phyloP scores from a whole-genome alignment of 2,113 vertebrate species.

The Syrmaticus mikado region DNA sequence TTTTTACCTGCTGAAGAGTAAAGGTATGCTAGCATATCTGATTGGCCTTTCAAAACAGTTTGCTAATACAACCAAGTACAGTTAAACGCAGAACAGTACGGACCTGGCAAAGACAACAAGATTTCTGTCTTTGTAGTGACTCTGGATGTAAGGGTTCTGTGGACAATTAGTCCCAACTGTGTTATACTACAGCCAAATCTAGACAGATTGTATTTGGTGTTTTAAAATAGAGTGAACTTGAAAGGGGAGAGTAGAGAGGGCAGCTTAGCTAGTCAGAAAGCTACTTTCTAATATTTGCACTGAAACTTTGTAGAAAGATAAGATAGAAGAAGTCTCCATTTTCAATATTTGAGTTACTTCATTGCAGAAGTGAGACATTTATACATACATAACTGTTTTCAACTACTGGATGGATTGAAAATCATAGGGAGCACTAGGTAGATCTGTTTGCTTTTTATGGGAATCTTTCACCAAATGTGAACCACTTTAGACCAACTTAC shows the following conservation, averaged over 20 bases:
- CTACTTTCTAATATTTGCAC: not conserved
- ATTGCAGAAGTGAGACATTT: not conserved
- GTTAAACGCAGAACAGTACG: not conserved
- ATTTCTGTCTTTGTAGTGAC: not conserved
- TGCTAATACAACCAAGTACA: not conserved
- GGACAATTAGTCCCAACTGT: not conserved
- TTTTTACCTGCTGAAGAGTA: not conserved
- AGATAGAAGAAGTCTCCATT: not conserved
- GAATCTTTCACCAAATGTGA: slow-evolving; percentile 7
- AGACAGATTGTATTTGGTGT: not conserved
- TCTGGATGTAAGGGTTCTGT: not conserved
- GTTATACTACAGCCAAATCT: not conserved
- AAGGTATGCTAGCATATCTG: not conserved
- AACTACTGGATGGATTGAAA: not conserved
- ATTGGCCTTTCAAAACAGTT: not conserved
- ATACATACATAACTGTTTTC: not conserved
- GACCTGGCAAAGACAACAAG: not conserved
- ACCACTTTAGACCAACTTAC: slow-evolving; percentile 42
- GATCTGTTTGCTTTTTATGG: slow-evolving; percentile 4
- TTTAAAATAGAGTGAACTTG: not conserved
- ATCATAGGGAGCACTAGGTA: not conserved
- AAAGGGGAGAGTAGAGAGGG: not conserved
- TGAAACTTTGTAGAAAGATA: not conserved
- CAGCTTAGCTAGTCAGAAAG: not conserved
- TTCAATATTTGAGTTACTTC: not conserved